Evolutionary conservation across 2,113 vertebrate genomes (phyloP).

Genomic region (Lepus timidus): DNA sequence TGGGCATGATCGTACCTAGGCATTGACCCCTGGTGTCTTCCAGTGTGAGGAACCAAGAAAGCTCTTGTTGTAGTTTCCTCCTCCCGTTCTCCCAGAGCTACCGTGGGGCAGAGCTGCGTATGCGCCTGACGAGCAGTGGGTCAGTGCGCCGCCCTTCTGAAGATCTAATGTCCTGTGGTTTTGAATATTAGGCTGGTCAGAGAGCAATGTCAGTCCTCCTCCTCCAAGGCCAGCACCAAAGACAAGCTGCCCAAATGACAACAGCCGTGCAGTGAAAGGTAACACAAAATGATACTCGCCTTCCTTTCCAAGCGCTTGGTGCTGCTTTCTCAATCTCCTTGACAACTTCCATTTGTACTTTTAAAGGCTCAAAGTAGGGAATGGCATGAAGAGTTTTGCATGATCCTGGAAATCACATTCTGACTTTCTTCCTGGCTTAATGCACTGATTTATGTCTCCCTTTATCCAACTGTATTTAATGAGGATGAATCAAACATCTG

Average conservation of each 20-base stretch:
- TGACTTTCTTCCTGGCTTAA: conserved; percentile 6
- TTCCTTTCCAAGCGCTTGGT: background rate
- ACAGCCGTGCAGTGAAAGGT: conserved; percentile 88
- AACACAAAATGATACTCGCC: background rate
- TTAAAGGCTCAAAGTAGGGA: background rate
- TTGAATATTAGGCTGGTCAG: conserved; percentile 90
- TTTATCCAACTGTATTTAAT: background rate
- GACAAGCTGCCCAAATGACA: conserved; percentile 84
- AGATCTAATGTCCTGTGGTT: conserved; percentile 71
- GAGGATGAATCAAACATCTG: background rate
- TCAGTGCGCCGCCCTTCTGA: background rate
- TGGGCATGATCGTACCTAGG: background rate
- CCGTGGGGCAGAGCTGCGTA: background rate
- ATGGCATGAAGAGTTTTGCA: background rate
- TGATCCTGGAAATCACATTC: background rate
- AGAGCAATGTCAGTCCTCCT: conserved; percentile 75
- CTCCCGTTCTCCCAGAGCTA: background rate
- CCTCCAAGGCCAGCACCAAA: conserved; percentile 83
- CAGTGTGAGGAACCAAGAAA: background rate
- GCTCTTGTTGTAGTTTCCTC: too few species aligned
- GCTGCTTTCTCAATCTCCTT: conserved; percentile 13
- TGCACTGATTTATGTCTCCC: background rate
- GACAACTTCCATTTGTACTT: background rate
- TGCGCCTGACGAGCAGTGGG: background rate
- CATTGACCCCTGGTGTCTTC: background rate